Percentiles rank a stretch among this genome's conserved stretches.
phyloP scores from a whole-genome alignment of 92 coral and sea anemone genomes.

The Virgularia gustaviana region DNA sequence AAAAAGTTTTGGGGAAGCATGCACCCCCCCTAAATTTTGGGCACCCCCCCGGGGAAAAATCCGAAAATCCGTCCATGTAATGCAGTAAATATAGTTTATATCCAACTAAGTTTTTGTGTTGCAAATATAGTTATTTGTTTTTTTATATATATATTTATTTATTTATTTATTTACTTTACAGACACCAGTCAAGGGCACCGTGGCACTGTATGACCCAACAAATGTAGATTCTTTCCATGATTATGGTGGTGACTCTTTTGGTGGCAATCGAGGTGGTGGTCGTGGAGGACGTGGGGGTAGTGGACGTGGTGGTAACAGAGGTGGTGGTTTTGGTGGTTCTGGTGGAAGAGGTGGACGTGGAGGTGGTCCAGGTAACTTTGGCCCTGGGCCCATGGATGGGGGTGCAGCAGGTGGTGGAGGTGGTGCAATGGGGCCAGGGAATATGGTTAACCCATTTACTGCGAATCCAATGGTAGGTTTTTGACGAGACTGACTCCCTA shows the following conservation, averaged over 20 bases:
- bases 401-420: conserved; percentile 60
- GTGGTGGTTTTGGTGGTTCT: conserved; percentile 58
- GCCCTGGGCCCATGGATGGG: conserved; percentile 56
- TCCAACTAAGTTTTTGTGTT: not conserved
- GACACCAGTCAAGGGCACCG: conserved; percentile 82
- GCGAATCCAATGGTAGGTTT: conserved; percentile 49
- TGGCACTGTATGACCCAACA: conserved; percentile 80
- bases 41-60: too few relatives aligned
- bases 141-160: not conserved
- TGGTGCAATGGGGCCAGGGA: conserved; percentile 35
- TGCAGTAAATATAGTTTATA: not conserved
- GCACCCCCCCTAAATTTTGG: too few relatives aligned
- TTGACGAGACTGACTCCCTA: too few relatives aligned
- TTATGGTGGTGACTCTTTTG: conserved; percentile 60
- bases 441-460: conserved; percentile 22
- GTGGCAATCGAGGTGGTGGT: conserved; percentile 38
- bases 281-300: conserved; percentile 56
- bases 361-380: conserved; percentile 50
- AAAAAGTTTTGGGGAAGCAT: too few relatives aligned
- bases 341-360: conserved; percentile 60
- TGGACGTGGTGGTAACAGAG: conserved; percentile 45
- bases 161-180: conserved; percentile 19
- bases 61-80: too few relatives aligned
- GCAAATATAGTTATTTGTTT: not conserved
- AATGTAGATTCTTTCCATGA: conserved; percentile 55